Evolutionary conservation across 2,113 vertebrate species (phyloP).

Genomic region (Coracopsis vasa): DNA sequence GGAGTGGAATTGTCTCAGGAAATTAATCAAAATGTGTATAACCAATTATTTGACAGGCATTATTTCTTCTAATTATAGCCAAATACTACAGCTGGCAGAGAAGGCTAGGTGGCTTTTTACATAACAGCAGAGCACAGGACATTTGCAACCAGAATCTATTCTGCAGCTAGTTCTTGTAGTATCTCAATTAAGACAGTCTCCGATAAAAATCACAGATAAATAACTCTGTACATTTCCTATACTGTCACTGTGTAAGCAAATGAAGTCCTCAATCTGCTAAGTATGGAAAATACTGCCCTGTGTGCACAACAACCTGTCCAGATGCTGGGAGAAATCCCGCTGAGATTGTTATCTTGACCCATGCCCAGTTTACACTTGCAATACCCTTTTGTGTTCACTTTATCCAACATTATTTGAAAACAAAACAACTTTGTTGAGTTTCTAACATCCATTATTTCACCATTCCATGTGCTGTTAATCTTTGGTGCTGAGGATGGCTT

Average conservation of each 20-base stretch:
- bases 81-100: not conserved
- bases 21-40: constrained; percentile 45
- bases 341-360: not conserved
- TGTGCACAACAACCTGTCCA: not conserved
- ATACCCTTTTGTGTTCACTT: not conserved
- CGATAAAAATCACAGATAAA: not conserved
- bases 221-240: not conserved
- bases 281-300: not conserved
- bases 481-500: not conserved
- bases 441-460: not conserved
- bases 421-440: not conserved
- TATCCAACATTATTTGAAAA: not conserved
- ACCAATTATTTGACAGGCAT: constrained; percentile 48
- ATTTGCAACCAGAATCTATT: constrained; percentile 14
- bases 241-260: not conserved
- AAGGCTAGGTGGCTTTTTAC: constrained; percentile 18
- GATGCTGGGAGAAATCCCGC: not conserved
- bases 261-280: not conserved
- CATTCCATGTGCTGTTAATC: not conserved
- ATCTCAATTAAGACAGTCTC: not conserved
- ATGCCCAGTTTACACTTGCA: not conserved
- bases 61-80: constrained; percentile 35
- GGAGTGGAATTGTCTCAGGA: constrained; percentile 10
- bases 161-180: not conserved
- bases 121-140: constrained; percentile 9